These are phyloP conservation scores for Aurelia sp. DNA, from an alignment of 30 jellyfish, hydroid and myxozoan species.

Conservation along the genomic window DNA sequence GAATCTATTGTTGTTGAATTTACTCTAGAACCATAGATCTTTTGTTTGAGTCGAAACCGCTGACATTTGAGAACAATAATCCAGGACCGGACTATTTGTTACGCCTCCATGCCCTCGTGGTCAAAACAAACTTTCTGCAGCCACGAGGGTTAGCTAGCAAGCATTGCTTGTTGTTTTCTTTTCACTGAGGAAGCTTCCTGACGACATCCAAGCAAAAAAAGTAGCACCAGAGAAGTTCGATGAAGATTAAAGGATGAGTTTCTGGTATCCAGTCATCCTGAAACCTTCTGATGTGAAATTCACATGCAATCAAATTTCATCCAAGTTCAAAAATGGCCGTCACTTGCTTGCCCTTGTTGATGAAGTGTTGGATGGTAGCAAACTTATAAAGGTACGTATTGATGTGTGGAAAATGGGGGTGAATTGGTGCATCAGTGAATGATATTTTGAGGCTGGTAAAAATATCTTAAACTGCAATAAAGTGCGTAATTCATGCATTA, in stretches of 20 bases:
- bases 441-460: no score
- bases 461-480: no score
- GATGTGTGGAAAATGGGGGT: background rate
- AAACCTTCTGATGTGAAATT: conserved; percentile 69
- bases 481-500: no score
- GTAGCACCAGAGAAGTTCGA: background rate
- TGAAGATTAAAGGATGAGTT: conserved; percentile 23
- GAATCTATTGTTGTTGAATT: background rate
- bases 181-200: background rate
- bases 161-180: background rate
- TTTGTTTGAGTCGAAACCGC: no score
- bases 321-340: conserved; percentile 61
- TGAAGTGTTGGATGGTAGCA: conserved; percentile 54
- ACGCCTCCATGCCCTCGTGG: conserved; percentile 19
- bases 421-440: background rate
- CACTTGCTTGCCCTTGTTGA: conserved; percentile 32
- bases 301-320: conserved; percentile 41
- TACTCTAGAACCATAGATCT: background rate
- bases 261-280: conserved; percentile 60
- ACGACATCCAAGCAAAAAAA: background rate
- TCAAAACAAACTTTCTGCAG: conserved; percentile 1
- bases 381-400: conserved; percentile 24
- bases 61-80: no score
- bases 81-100: background rate
- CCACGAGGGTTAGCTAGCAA: background rate